phyloP scores from a whole-genome alignment of 2,888 invertebrate genomes.

The Sphaerophoria rueppellii region DNA sequence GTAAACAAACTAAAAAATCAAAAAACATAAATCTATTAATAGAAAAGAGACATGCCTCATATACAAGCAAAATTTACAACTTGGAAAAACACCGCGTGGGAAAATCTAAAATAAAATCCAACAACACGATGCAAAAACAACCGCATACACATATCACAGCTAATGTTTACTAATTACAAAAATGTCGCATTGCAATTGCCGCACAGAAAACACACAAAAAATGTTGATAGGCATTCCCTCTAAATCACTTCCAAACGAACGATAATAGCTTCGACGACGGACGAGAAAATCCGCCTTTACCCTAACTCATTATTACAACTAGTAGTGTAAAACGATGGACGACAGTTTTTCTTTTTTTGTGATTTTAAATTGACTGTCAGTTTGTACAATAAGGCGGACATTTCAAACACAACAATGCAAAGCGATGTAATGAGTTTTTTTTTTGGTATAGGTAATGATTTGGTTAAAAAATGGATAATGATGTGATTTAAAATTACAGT shows the following conservation, averaged over 20 bases:
- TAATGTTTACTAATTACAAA: conserved; percentile 55
- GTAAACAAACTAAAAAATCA: neutral
- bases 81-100: conserved; percentile 51
- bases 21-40: conserved; percentile 42
- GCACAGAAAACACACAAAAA: conserved; percentile 13
- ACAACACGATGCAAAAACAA: conserved; percentile 15
- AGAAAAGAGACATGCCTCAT: conserved; percentile 20
- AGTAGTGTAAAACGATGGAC: neutral
- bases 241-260: conserved; percentile 4
- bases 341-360: neutral
- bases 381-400: neutral
- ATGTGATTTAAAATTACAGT: conserved; percentile 2
- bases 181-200: conserved; percentile 38
- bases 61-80: conserved; percentile 13
- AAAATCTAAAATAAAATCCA: conserved; percentile 11
- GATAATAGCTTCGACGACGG: too few relatives aligned
- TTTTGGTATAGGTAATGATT: too few relatives aligned
- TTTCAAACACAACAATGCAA: conserved; percentile 18
- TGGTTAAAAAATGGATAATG: conserved; percentile 2
- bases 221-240: neutral
- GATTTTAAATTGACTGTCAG: neutral
- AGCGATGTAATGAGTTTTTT: conserved; percentile 32
- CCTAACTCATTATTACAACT: conserved; percentile 3
- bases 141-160: conserved; percentile 10
- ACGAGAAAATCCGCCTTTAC: neutral